Conservation (phyloP, 2,888 invertebrate species). For the Tinea pellionella region DNA sequence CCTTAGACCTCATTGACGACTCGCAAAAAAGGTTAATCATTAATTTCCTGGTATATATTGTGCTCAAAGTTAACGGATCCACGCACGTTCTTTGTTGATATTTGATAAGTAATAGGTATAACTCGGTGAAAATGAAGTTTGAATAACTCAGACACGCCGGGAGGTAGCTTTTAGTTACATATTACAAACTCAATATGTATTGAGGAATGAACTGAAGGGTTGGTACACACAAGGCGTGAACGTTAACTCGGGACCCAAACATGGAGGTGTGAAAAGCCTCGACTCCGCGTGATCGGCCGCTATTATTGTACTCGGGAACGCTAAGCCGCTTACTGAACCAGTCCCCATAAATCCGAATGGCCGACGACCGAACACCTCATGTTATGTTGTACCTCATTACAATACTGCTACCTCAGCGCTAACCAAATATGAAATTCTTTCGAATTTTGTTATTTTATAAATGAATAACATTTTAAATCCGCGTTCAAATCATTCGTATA, state of each 20-base stretch:
- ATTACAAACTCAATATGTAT: conserved; percentile 51
- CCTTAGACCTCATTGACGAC: conserved; percentile 28
- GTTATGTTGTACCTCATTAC: conserved; percentile 2
- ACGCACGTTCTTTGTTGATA: neutral
- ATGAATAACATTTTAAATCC: neutral
- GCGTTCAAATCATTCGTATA: neutral
- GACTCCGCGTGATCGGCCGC: conserved; percentile 23
- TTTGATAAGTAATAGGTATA: neutral
- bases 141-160: neutral
- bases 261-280: conserved; percentile 65
- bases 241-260: conserved; percentile 56
- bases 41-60: conserved; percentile 11
- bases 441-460: neutral
- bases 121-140: neutral
- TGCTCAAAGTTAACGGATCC: neutral
- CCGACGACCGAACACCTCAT: conserved; percentile 15
- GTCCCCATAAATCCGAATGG: conserved; percentile 44
- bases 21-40: conserved; percentile 27
- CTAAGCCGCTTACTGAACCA: conserved; percentile 56
- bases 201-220: conserved; percentile 49
- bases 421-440: neutral
- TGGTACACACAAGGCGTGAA: conserved; percentile 60
- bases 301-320: conserved; percentile 38
- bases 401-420: neutral
- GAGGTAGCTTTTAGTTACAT: conserved; percentile 25